Evolutionary conservation across 2,797 vertebrate species (phyloP), one percentile per base, ranked within the genome.

Genomic region (Euthynnus affinis): DNA sequence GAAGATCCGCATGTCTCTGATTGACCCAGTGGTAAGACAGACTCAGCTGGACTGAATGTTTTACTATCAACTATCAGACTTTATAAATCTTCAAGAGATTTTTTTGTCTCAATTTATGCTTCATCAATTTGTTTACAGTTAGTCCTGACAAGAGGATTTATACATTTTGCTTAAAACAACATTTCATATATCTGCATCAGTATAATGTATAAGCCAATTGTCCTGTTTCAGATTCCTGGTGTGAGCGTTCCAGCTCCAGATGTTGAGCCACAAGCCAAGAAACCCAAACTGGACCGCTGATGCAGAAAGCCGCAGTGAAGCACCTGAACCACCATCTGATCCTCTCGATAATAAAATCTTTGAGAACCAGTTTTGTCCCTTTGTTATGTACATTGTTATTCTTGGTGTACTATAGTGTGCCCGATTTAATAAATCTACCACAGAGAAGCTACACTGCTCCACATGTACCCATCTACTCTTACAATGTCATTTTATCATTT

Each of bases 1-100:
- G 95, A 99, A 98, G 95, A 99, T 99, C 88, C 94, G 97, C 71
- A 99, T 99, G 98, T 88, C 95, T 6, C 91, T 99, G 61, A 93
- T 96, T 6, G 96, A 99, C 48, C 98, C 98, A 0, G 95, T 97
- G 97, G 98, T 99, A 94, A 85, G 22, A 80, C 56, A 13, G 18
- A 61, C 10, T 15, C 6, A 22, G 40, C 5, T 49, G 13, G 22
- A 66, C 18, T n/a, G n/a, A n/a, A 66, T 27, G 22, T 64, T 67
- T 57, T 46, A 27, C n/a, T 49, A 0, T 52, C 15, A 29, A 51
- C 32, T n/a, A n/a, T n/a, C n/a, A 17, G 0, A 22, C 15, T 40
- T 34, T 29, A 25, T 66, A n/a, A 12, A 34, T 42, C 14, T 59
- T 52, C 42, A 23, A 51, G 5, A 58, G 3, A 40, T 60, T 23